A percentile compares a stretch with the other conserved stretches of the same genome.
Conservation (phyloP, 1,140 invertebrate species). For the Aphaenogaster ashmeadi region DNA sequence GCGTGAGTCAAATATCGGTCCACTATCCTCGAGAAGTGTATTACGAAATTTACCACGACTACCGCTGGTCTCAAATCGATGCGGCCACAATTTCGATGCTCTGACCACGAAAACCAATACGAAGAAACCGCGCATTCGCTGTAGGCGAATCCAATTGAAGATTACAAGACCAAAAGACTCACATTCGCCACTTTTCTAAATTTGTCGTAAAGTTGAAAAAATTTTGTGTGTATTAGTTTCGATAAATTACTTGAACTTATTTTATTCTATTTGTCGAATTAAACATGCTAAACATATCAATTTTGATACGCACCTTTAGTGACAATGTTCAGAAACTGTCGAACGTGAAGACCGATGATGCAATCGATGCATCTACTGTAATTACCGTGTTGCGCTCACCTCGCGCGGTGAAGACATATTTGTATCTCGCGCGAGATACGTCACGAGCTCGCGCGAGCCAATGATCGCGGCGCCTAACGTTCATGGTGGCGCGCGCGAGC, state of each 20-base stretch:
- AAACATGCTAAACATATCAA: background rate
- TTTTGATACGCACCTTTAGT: background rate
- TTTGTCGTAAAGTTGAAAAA: conserved; percentile 15
- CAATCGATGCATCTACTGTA: no score
- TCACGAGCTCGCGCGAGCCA: no score
- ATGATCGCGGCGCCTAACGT: no score
- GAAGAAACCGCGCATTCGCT: conserved; percentile 18
- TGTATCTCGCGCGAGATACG: no score
- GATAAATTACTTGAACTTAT: background rate
- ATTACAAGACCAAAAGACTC: conserved; percentile 3
- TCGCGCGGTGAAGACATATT: no score
- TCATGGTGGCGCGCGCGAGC: no score
- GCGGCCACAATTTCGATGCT: conserved; percentile 51
- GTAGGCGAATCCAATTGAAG: conserved; percentile 24
- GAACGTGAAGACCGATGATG: no score
- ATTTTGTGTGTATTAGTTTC: background rate
- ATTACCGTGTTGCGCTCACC: no score
- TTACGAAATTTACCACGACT: conserved; percentile 55
- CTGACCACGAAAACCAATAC: conserved; percentile 34
- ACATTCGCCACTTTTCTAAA: conserved; percentile 13
- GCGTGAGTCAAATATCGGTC: conserved; percentile 38
- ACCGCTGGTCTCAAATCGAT: conserved; percentile 53
- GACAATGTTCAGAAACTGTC: background rate
- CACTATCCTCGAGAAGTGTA: conserved; percentile 32
- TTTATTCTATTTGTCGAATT: background rate